A percentile compares a stretch with the other conserved stretches of the same genome.
Evolutionary conservation across 1,140 invertebrate species (phyloP).

Genomic region (Lordiphosa mommai): DNA sequence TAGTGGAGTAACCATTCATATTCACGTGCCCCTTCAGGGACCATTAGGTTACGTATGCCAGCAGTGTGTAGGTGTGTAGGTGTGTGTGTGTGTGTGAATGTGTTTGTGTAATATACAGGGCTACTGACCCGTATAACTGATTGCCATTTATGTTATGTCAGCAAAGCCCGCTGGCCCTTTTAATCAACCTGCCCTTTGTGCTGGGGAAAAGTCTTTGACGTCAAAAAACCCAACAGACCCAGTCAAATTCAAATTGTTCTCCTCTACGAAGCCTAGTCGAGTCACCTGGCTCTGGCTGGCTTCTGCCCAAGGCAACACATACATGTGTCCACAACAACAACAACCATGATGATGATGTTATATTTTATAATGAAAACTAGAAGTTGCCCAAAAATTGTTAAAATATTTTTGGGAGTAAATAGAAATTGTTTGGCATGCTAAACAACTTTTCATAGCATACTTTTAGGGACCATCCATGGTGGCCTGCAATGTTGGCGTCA

Average conservation of each 20-base stretch:
- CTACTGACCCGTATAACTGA: slow-evolving; percentile 10
- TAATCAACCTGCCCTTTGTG: slow-evolving; percentile 20
- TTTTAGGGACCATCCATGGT: slow-evolving; percentile 23
- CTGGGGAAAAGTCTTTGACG: slow-evolving; percentile 21
- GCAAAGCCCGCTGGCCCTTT: slow-evolving; percentile 26
- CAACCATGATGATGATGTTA: not conserved
- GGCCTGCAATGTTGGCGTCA: slow-evolving; percentile 9
- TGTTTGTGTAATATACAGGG: not conserved
- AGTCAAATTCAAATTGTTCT: slow-evolving; percentile 28
- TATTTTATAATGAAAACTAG: not conserved
- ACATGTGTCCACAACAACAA: not conserved
- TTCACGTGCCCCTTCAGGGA: slow-evolving; percentile 1
- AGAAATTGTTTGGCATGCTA: too few relatives aligned
- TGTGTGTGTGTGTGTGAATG: not conserved
- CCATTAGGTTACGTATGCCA: slow-evolving; percentile 36
- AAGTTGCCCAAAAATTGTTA: not conserved
- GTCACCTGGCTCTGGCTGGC: too few relatives aligned
- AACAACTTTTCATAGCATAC: slow-evolving; percentile 13
- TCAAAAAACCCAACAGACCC: slow-evolving; percentile 3
- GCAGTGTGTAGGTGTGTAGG: not conserved
- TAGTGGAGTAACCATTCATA: slow-evolving; percentile 18
- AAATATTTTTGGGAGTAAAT: too few relatives aligned
- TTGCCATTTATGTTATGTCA: slow-evolving; percentile 21
- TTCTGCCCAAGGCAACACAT: too few relatives aligned
- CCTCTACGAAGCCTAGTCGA: too few relatives aligned